Percentiles rank a stretch among this genome's conserved stretches.
Evolutionary conservation across 1,140 invertebrate species (phyloP).

Genomic region (Drosophila orena): DNA sequence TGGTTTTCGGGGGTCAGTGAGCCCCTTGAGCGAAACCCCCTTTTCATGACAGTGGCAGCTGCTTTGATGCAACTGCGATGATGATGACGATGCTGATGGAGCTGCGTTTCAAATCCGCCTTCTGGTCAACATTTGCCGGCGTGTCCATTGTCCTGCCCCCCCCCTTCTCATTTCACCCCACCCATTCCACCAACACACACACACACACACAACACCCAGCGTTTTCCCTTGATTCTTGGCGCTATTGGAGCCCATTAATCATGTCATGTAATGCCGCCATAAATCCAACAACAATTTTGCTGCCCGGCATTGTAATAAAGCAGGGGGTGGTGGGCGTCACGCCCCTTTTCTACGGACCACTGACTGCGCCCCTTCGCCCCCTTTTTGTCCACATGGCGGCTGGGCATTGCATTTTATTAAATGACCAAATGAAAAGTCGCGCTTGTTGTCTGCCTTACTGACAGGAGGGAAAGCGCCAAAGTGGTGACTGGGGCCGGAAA

Average conservation of each 20-base stretch:
- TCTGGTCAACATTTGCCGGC: conserved; percentile 52
- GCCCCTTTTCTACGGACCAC: not conserved
- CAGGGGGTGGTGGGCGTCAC: not conserved
- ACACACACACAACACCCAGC: not conserved
- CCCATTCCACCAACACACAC: no score
- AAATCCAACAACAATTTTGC: conserved; percentile 79
- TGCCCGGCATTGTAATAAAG: conserved; percentile 46
- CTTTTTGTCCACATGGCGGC: conserved; percentile 24
- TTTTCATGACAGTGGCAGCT: conserved; percentile 18
- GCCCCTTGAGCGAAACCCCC: not conserved
- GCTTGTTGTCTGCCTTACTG: conserved; percentile 63
- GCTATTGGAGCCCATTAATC: conserved; percentile 73
- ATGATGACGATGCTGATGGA: conserved; percentile 33
- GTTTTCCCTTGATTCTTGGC: conserved; percentile 14
- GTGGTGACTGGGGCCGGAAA: not conserved
- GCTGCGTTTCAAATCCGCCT: conserved; percentile 51
- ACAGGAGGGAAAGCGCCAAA: conserved; percentile 16
- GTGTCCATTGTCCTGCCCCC: conserved; percentile 50
- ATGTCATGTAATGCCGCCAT: conserved; percentile 82
- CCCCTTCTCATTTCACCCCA: no score
- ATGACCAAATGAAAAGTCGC: conserved; percentile 82
- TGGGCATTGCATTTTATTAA: conserved; percentile 78
- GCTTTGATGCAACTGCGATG: conserved; percentile 36
- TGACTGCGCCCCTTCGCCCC: no score
- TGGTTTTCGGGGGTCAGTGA: not conserved